Percentiles rank a stretch among this genome's conserved stretches.
Evolutionary conservation across 2,113 vertebrate species (phyloP).

Genomic region (Xyliphius kryptos): DNA sequence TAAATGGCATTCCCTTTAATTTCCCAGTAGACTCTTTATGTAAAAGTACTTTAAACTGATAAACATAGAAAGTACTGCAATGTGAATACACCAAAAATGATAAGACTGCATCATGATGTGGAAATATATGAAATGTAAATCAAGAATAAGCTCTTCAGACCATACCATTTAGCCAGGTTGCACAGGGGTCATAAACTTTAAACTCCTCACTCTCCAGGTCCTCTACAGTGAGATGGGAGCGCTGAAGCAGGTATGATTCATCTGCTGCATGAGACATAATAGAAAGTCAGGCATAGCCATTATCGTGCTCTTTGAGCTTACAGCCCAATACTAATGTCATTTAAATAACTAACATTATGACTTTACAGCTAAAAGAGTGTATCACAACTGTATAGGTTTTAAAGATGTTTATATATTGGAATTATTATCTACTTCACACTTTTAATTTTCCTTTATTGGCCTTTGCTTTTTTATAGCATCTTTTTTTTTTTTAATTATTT

Average conservation of each 20-base stretch:
- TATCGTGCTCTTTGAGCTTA: no score
- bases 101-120: no score
- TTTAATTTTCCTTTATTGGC: no score
- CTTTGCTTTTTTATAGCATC: no score
- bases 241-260: conserved; percentile 58
- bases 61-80: not conserved
- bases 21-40: not conserved
- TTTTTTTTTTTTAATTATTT: no score
- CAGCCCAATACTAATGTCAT: no score
- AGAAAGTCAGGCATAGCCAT: not conserved
- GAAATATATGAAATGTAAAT: not conserved
- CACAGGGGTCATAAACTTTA: conserved; percentile 58
- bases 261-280: conserved; percentile 47
- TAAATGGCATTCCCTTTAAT: not conserved
- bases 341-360: no score
- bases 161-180: conserved; percentile 66
- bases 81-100: not conserved
- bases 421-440: no score
- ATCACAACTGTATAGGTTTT: no score
- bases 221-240: conserved; percentile 63
- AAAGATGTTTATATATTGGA: no score
- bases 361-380: no score
- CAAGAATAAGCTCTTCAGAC: not conserved
- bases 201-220: conserved; percentile 64
- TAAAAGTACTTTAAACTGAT: not conserved